These are phyloP conservation scores for Caerostris darwini DNA, from an alignment of 1,140 invertebrate species.

Conservation along the genomic window DNA sequence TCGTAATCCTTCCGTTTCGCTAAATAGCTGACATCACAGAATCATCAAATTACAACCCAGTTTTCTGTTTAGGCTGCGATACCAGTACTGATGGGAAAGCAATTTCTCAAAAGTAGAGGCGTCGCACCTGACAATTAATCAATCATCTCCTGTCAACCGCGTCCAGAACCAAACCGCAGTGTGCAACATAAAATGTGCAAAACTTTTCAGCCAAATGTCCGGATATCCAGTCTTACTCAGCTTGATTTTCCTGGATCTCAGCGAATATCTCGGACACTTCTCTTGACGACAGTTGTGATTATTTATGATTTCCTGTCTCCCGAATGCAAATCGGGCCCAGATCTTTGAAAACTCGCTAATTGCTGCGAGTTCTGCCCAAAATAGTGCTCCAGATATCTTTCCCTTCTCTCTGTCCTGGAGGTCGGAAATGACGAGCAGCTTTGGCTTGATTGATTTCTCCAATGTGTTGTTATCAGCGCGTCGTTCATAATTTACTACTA, in stretches of 20 bases:
- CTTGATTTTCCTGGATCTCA: slow-evolving; percentile 35
- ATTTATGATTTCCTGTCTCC: slow-evolving; percentile 75
- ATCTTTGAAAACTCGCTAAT: slow-evolving; percentile 76
- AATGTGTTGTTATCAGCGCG: slow-evolving; percentile 73
- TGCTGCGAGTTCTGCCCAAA: slow-evolving; percentile 58
- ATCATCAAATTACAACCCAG: neutral
- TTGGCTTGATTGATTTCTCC: slow-evolving; percentile 71
- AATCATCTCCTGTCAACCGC: slow-evolving; percentile 1
- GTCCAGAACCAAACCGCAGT: neutral
- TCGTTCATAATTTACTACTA: slow-evolving; percentile 75
- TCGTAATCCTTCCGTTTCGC: neutral
- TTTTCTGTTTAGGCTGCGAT: neutral
- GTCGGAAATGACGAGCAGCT: slow-evolving; percentile 72
- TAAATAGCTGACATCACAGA: neutral
- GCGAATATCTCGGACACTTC: slow-evolving; percentile 51
- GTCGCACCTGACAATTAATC: slow-evolving; percentile 54
- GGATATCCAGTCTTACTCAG: slow-evolving; percentile 60
- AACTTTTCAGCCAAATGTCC: slow-evolving; percentile 36
- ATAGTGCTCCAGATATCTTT: slow-evolving; percentile 42
- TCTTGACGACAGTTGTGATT: slow-evolving; percentile 30
- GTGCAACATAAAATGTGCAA: slow-evolving; percentile 41
- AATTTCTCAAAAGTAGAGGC: slow-evolving; percentile 48
- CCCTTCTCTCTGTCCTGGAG: neutral
- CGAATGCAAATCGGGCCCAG: slow-evolving; percentile 63
- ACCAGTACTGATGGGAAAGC: neutral